Percentiles rank a stretch among this genome's conserved stretches.
Conservation (phyloP, 2,113 vertebrate species). For the Pterophyllum scalare region DNA sequence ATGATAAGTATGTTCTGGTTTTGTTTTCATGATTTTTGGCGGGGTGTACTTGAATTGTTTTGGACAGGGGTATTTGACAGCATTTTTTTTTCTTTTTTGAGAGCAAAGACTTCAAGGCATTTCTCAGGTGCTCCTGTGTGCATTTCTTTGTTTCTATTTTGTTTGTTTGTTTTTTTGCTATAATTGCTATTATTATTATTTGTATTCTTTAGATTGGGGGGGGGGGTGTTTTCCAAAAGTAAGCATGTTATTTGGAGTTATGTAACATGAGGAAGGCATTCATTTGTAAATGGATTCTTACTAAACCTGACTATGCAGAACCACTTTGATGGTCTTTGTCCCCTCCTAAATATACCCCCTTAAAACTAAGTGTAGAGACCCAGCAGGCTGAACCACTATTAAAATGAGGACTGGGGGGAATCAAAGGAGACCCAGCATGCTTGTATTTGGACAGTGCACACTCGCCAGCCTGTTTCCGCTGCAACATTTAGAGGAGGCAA, state of each 20-base stretch:
- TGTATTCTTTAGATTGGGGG: constrained; percentile 55
- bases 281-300: constrained; percentile 68
- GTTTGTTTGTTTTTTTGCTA: constrained; percentile 54
- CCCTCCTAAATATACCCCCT: constrained; percentile 26
- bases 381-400: constrained; percentile 58
- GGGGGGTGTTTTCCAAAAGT: constrained; percentile 71
- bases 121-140: constrained; percentile 96
- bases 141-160: constrained; percentile 67
- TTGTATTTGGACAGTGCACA: constrained; percentile 57
- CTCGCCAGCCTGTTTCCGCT: constrained; percentile 56
- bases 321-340: constrained; percentile 71
- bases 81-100: constrained; percentile 56
- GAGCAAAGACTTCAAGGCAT: constrained; percentile 84
- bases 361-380: constrained; percentile 9
- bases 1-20: constrained; percentile 90
- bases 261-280: constrained; percentile 68
- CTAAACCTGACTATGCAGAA: constrained; percentile 86
- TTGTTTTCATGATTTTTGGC: constrained; percentile 80
- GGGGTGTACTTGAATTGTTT: constrained; percentile 89
- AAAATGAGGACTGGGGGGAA: not conserved
- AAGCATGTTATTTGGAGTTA: constrained; percentile 63
- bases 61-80: constrained; percentile 84
- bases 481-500: constrained; percentile 50
- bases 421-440: constrained; percentile 48
- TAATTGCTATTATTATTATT: constrained; percentile 41